phyloP scores from a whole-genome alignment of 1,140 invertebrate genomes.

The Phenacoccus solenopsis region DNA sequence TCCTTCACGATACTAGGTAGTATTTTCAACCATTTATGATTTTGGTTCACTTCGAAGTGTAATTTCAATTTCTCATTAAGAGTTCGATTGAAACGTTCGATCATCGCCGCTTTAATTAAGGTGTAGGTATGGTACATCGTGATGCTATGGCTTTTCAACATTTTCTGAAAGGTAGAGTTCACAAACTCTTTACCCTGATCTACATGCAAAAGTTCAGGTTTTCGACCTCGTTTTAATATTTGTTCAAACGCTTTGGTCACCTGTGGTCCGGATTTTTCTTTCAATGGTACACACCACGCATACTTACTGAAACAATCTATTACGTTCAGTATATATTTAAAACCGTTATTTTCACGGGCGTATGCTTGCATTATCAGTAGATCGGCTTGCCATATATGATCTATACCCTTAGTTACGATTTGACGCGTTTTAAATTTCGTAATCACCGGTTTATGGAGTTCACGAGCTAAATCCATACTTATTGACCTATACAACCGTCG shows the following conservation, averaged over 20 bases:
- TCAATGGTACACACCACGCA: background rate
- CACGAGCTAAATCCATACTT: no score
- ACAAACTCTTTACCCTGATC: background rate
- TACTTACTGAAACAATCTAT: background rate
- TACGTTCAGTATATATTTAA: background rate
- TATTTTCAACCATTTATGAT: background rate
- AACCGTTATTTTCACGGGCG: no score
- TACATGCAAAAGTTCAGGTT: background rate
- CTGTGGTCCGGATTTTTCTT: background rate
- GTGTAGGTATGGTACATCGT: background rate
- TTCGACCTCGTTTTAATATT: background rate
- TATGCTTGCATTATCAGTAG: background rate
- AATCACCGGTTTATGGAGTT: no score
- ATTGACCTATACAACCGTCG: no score
- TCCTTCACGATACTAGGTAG: background rate
- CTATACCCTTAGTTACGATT: no score
- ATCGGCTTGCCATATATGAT: no score
- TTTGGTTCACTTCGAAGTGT: background rate
- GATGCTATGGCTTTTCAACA: background rate
- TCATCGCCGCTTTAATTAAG: background rate
- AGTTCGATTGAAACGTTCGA: background rate
- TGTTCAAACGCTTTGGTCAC: background rate
- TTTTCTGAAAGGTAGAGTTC: background rate
- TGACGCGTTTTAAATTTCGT: no score
- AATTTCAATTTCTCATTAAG: constrained; percentile 7